Percentiles rank a stretch among this genome's conserved stretches.
Conservation (phyloP, 2,797 vertebrate genomes). For the Nasua narica region DNA sequence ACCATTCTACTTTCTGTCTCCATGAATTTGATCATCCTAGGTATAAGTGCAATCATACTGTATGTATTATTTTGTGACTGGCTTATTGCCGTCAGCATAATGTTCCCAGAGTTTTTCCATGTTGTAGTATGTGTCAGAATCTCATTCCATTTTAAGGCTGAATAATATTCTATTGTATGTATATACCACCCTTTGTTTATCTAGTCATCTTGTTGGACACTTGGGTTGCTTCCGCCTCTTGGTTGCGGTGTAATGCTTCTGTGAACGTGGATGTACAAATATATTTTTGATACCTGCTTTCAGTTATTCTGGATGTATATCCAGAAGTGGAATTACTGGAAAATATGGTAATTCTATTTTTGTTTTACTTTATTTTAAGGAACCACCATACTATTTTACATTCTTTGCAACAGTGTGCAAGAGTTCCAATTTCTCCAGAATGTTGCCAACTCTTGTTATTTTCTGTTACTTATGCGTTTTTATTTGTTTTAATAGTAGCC, state of each 20-base stretch:
- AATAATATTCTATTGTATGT: not conserved
- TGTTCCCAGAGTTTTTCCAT: not conserved
- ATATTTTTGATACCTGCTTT: not conserved
- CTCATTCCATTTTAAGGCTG: not conserved
- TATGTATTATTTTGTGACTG: not conserved
- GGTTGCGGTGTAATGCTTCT: not conserved
- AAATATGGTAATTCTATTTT: not conserved
- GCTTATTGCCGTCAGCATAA: not conserved
- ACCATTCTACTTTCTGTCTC: too few species aligned
- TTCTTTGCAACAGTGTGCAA: not conserved
- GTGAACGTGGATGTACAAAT: not conserved
- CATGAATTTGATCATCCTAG: too few species aligned
- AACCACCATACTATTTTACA: not conserved
- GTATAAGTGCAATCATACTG: not conserved
- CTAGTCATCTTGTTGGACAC: not conserved
- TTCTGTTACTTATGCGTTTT: not conserved
- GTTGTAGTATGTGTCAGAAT: not conserved
- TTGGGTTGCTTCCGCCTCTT: not conserved
- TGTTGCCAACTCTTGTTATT: not conserved
- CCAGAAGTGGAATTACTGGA: not conserved
- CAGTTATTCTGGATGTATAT: not conserved
- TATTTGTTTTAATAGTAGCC: not conserved
- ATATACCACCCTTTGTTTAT: not conserved
- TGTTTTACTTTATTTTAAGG: not conserved
- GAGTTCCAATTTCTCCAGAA: not conserved